Evolutionary conservation across 2,113 vertebrate species (phyloP).

Genomic region (Dendropsophus ebraccatus): DNA sequence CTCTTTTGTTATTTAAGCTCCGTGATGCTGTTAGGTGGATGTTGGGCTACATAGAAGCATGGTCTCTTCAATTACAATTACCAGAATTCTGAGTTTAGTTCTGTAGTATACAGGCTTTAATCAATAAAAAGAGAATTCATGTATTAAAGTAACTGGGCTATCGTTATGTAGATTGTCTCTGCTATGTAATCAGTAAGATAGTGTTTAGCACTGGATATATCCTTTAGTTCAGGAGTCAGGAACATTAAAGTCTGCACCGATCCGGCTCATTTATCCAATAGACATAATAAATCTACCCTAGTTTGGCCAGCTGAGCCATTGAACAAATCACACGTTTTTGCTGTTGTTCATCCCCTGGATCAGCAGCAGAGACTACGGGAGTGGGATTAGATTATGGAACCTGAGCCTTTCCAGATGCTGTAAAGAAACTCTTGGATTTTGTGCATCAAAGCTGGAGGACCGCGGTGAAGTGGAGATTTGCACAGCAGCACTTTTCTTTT

Average conservation of each 20-base stretch:
- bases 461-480: background rate
- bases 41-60: too few species aligned
- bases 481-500: background rate
- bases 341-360: background rate
- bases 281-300: background rate
- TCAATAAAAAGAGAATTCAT: too few species aligned
- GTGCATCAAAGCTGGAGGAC: background rate
- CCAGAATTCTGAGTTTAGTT: too few species aligned
- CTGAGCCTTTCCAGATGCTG: background rate
- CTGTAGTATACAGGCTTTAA: too few species aligned
- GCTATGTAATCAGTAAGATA: background rate
- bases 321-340: background rate
- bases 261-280: background rate
- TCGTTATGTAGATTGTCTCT: too few species aligned
- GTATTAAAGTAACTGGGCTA: too few species aligned
- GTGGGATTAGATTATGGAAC: background rate
- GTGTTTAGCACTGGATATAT: background rate
- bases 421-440: background rate
- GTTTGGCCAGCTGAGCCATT: background rate
- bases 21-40: too few species aligned
- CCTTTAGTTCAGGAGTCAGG: background rate
- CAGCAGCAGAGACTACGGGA: background rate
- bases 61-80: too few species aligned
- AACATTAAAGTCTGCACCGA: background rate
- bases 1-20: background rate